Percentiles rank a stretch among this genome's conserved stretches.
phyloP scores from a whole-genome alignment of 2,888 invertebrate genomes.

The Serripes groenlandicus region DNA sequence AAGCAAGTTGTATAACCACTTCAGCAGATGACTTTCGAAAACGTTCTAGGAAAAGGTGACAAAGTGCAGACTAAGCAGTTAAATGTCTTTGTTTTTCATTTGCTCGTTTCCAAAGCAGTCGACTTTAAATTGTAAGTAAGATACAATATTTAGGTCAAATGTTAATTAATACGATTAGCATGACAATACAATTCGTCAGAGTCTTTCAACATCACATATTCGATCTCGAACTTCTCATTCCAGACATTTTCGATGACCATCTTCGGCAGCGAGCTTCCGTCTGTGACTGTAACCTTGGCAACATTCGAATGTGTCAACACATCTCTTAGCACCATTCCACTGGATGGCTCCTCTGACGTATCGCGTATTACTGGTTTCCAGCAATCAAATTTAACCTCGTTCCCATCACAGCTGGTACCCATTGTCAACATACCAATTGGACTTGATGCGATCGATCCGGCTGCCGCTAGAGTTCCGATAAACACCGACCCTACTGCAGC shows the following conservation, averaged over 20 bases:
- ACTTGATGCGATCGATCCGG: conserved; percentile 5
- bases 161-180: no score
- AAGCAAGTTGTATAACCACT: no score
- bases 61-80: no score
- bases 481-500: conserved; percentile 33
- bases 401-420: conserved; percentile 27
- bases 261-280: conserved; percentile 15
- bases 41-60: no score
- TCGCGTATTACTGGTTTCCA: conserved; percentile 51
- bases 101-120: no score
- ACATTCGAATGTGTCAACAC: conserved; percentile 26
- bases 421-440: conserved; percentile 43
- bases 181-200: conserved; percentile 28
- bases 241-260: conserved; percentile 41
- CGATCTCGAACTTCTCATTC: conserved; percentile 48
- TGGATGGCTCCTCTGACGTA: conserved; percentile 18
- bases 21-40: no score
- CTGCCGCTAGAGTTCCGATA: conserved; percentile 21
- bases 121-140: no score
- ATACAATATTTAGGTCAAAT: no score
- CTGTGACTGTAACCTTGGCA: neutral
- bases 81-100: no score
- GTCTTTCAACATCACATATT: conserved; percentile 29
- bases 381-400: conserved; percentile 34
- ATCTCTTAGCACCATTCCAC: conserved; percentile 42